Percentiles rank a stretch among this genome's conserved stretches.
phyloP scores from a whole-genome alignment of 2,113 vertebrate genomes.

The Eidolon helvum region DNA sequence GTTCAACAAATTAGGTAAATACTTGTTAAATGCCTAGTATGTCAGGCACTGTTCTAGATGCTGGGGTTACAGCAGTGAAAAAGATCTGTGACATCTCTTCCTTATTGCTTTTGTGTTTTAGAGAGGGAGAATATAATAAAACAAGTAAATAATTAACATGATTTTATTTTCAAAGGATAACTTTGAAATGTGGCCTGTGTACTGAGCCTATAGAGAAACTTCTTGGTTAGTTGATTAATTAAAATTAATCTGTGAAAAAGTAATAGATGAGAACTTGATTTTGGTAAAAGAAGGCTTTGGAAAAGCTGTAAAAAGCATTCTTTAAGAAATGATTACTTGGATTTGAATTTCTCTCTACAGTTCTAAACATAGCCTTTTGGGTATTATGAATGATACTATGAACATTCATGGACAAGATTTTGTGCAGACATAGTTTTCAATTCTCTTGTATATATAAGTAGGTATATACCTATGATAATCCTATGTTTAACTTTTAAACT shows the following conservation, averaged over 20 bases:
- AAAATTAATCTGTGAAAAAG: background rate
- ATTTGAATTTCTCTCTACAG: background rate
- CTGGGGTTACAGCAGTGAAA: background rate
- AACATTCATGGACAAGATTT: background rate
- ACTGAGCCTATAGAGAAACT: background rate
- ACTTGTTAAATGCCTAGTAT: background rate
- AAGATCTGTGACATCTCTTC: background rate
- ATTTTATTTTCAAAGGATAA: background rate
- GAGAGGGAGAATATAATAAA: background rate
- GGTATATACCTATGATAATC: background rate
- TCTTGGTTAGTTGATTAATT: slow-evolving; percentile 11
- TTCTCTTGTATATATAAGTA: background rate
- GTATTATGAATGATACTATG: background rate
- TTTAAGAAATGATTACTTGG: background rate
- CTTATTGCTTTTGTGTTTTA: background rate
- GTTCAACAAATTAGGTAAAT: slow-evolving; percentile 7
- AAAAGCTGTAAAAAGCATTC: background rate
- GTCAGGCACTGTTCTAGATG: background rate
- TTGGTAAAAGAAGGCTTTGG: background rate
- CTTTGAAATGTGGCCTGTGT: background rate
- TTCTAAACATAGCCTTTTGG: slow-evolving; percentile 13
- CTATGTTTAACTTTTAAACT: background rate
- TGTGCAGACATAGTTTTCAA: background rate
- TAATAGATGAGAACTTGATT: background rate
- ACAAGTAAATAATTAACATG: background rate